These are phyloP conservation scores for Pica pica DNA, from an alignment of 2,113 vertebrate species.

Conservation along the genomic window DNA sequence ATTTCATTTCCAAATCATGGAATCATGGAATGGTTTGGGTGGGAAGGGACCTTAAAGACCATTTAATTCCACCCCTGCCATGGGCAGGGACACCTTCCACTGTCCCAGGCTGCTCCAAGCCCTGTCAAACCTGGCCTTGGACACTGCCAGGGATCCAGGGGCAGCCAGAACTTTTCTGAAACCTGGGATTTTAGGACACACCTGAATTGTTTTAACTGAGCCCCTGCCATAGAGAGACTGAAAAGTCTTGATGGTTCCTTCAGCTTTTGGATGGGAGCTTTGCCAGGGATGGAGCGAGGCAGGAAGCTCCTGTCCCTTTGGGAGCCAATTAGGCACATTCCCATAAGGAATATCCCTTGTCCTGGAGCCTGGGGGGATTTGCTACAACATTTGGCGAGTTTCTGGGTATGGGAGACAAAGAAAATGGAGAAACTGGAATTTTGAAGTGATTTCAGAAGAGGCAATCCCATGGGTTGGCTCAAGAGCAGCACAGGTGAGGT, in stretches of 20 bases:
- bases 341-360: background rate
- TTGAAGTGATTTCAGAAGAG: background rate
- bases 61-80: background rate
- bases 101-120: background rate
- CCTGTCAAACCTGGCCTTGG: rapidly evolving
- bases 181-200: background rate
- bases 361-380: background rate
- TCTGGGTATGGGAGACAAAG: background rate
- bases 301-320: background rate
- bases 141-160: background rate
- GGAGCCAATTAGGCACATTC: background rate
- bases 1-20: background rate
- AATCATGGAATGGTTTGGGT: background rate
- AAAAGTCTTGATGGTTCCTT: background rate
- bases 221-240: background rate
- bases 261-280: background rate
- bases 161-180: background rate
- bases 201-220: background rate
- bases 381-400: background rate
- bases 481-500: background rate
- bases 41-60: background rate
- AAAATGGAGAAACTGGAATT: background rate
- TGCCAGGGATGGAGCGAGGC: background rate
- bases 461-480: background rate
- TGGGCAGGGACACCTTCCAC: rapidly evolving